Evolutionary conservation across 2,113 vertebrate genomes (phyloP), one percentile per base, ranked within the genome.

Genomic region (Illadopsis cleaveri): DNA sequence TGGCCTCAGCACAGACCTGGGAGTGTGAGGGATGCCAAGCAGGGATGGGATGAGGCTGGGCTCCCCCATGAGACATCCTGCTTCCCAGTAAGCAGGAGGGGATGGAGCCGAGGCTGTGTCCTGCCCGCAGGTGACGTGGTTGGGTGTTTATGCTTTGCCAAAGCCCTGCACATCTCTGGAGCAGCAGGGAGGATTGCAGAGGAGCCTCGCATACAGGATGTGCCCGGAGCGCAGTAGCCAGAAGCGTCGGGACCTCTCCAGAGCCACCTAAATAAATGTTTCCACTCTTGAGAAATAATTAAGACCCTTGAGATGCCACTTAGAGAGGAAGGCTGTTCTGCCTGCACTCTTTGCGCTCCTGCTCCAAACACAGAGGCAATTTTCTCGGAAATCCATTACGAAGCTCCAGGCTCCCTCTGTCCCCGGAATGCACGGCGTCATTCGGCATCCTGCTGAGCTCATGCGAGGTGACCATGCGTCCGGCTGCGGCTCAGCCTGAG

Each of bases 331-430:
- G 86, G 94, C 91, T 42, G 56, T 91, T 69, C 64, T 45, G 94
- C 94, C 85, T n/a, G 58, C 4, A 50, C 88, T 89, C 83, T 86
- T 82, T 66, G 21, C 3, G 3, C 72, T 96, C 78, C 70, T 17
- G 72, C 93, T 93, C 89, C 94, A 68, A 90, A 80, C 75, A 64
- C 64, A 65, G 62, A 73, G 68, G 90, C 75, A 64, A 48, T 87
- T 94, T 97, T 96, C 96, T 92, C 83, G 60, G 96, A 97, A 97
- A 95, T 81, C 94, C 79, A 87, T 95, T 95, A 96, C 3, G 3
- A 50, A 85, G 85, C 69, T 68, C 75, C 79, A 12, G 37, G 75
- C 78, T 82, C 58, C 71, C 79, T 38, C 85, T 56, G 58, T 78
- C 50, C 86, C 88, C 64, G 60, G 75, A 77, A 57, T 40, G 79